Evolutionary conservation across 2,797 vertebrate genomes (phyloP).

Genomic region (Chelon labrosus): DNA sequence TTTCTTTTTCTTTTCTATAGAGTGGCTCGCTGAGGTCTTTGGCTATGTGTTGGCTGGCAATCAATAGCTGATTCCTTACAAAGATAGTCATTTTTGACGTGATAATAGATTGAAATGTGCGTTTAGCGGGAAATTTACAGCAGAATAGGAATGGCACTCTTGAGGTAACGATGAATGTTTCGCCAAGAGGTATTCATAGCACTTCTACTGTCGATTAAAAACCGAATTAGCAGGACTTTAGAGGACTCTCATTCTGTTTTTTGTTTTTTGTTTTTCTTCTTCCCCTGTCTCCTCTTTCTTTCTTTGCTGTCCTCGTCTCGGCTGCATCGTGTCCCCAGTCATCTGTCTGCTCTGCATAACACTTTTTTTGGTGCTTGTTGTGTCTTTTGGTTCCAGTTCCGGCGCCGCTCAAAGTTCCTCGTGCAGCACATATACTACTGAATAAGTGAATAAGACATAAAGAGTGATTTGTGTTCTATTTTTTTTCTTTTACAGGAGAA

Average conservation of each 20-base stretch:
- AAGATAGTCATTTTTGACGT: slow-evolving; percentile 49
- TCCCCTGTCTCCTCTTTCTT: slow-evolving; percentile 47
- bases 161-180: slow-evolving; percentile 19
- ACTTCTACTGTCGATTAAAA: slow-evolving; percentile 31
- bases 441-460: slow-evolving; percentile 62
- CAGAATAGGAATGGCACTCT: slow-evolving; percentile 70
- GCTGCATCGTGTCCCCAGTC: slow-evolving; percentile 64
- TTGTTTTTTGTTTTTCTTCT: neutral
- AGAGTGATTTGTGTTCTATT: slow-evolving; percentile 85
- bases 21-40: slow-evolving; percentile 43
- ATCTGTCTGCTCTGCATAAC: slow-evolving; percentile 66
- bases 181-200: slow-evolving; percentile 17
- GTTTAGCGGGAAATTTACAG: slow-evolving; percentile 36
- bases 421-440: slow-evolving; percentile 46
- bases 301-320: slow-evolving; percentile 62
- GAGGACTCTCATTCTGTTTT: slow-evolving; percentile 32
- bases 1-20: slow-evolving; percentile 40
- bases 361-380: slow-evolving; percentile 44
- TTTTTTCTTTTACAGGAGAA: slow-evolving; percentile 90
- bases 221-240: slow-evolving; percentile 24
- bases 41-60: slow-evolving; percentile 37
- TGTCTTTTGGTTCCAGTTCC: slow-evolving; percentile 54
- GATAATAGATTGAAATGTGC: slow-evolving; percentile 41
- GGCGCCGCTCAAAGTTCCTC: slow-evolving; percentile 52
- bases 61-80: slow-evolving; percentile 44